A percentile compares a stretch with the other conserved stretches of the same genome.
Evolutionary conservation across 2,797 vertebrate genomes (phyloP).

Genomic region (Scyliorhinus canicula): DNA sequence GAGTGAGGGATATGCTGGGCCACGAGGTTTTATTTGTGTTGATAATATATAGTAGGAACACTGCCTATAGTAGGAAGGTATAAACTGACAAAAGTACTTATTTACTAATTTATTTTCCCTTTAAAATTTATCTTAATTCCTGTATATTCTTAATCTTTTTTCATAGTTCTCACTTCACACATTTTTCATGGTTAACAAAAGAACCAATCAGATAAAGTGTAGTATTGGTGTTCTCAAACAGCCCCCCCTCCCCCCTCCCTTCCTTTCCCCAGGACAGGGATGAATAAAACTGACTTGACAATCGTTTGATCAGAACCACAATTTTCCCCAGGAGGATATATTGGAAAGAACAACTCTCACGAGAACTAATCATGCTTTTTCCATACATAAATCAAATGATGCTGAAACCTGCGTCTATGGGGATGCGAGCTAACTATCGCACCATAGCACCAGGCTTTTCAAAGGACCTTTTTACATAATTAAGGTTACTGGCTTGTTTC

Average conservation of each 20-base stretch:
- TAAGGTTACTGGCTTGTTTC: background rate
- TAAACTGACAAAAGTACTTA: background rate
- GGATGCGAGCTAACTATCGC: background rate
- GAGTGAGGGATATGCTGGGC: background rate
- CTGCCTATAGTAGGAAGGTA: background rate
- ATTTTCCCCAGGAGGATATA: background rate
- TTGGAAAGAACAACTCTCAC: background rate
- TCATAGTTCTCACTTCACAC: background rate
- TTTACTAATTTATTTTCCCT: background rate
- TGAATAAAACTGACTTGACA: background rate
- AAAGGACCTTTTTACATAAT: background rate
- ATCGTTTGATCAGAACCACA: constrained; percentile 4
- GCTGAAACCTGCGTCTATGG: constrained; percentile 9
- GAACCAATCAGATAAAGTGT: background rate
- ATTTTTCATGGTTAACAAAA: background rate
- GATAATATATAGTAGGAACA: background rate
- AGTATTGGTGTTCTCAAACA: background rate
- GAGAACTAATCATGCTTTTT: background rate
- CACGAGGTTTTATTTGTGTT: background rate
- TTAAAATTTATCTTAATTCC: background rate
- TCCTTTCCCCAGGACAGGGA: background rate
- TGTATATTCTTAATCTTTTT: background rate
- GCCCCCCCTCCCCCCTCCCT: no score
- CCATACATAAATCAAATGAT: background rate
- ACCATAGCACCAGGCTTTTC: background rate